Base-by-base conservation (phyloP, 2,888 invertebrate species). In the Leucoptera coffeella region DNA sequence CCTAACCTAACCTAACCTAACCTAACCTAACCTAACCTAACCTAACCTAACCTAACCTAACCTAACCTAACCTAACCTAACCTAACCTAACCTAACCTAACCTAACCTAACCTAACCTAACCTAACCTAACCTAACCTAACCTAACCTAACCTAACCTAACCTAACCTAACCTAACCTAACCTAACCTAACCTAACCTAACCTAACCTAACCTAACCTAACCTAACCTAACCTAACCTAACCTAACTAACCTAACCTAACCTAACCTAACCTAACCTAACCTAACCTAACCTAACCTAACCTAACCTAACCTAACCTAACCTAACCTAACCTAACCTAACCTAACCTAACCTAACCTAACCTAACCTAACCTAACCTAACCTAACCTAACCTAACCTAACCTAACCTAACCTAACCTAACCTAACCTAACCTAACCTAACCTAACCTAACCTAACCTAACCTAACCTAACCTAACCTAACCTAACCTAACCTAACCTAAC, bases 361-460 rank as follows among this genome's bases (percentile, higher is more conserved):
- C 27, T 27, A 27, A 27, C 27, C 27, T 27, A 27, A 27, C 27
- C 27, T 27, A 23, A 28, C 28, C 28, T 28, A 28, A 28, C 23
- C 23, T 23, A 23, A 28, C 28, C 23, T 23, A 28, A 23, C 23
- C 23, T 28, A 28, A 28, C 23, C 23, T 28, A 23, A 28, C 23
- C 23, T 28, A 28, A 28, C 23, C 23, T 28, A 23, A 23, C 23
- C 19, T 23, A 28, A 23, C 23, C 28, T 23, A 23, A 28, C 28
- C 23, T 28, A 28, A 27, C 27, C 27, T 23, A 28, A 28, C 23
- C 23, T 23, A 28, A 28, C 23, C 23, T 15, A 23, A 23, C 23
- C n/a, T n/a, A n/a, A n/a, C n/a, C n/a, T n/a, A n/a, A n/a, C n/a
- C n/a, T n/a, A n/a, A n/a, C n/a, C n/a, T n/a, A n/a, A n/a, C n/a